Evolutionary conservation across 2,888 invertebrate genomes (phyloP), one percentile per base, ranked within the genome.

Genomic region (Tetheella fluctuosa): DNA sequence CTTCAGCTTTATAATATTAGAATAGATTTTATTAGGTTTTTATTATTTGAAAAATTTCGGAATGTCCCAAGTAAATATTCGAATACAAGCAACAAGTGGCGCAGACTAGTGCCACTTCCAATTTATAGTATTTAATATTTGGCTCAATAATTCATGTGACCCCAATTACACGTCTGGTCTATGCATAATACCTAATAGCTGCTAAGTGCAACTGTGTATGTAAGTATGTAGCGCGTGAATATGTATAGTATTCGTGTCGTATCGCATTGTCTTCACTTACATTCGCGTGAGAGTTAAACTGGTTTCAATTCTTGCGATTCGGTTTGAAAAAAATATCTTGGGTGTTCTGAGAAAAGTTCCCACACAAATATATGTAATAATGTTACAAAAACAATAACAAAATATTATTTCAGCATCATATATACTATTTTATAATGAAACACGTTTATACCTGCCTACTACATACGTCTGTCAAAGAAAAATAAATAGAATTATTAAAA

Each of bases 91-190:
- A 39, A 10, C n/a, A 8, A 6, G 48, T 20, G 17, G 48, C 1
- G 48, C 20, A 39, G 15, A 8, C n/a, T 10, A 20, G 2, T 7
- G 48, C 48, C 20, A 15, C 20, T 10, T 48, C 20, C 48, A 48
- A 48, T 48, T 48, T 20, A 20, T 8, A 48, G 20, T 20, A 48
- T 48, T 48, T 48, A 48, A 48, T 42, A 42, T 48, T 48, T 20
- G 48, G 17, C 10, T 20, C 20, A 20, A 48, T 48, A 48, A 48
- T 20, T 48, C 48, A 17, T 20, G 48, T 48, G 48, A 20, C 20
- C 42, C 20, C 20, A 48, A 48, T 48, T 48, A 48, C 48, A 20
- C 34, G 48, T 48, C 48, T 48, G 48, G 48, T 48, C 20, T 48
- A 20, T 48, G 20, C 48, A 48, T 48, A 42, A 42, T 48, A 25